A percentile compares a stretch with the other conserved stretches of the same genome.
Evolutionary conservation across 2,797 vertebrate genomes (phyloP).

Genomic region (Pangasius sanitwongsei): DNA sequence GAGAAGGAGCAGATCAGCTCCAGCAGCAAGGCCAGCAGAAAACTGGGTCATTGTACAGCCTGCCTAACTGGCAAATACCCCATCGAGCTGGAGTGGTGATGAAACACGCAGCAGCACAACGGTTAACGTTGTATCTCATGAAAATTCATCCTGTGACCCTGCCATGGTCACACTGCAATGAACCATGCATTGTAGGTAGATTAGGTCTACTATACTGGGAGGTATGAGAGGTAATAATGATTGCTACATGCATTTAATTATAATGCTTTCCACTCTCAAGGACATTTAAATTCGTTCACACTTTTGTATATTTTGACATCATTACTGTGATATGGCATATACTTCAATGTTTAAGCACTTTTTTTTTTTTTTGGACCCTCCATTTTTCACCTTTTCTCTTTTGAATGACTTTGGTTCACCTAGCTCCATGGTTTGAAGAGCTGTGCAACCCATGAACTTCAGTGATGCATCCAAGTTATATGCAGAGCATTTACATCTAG

Average conservation of each 20-base stretch:
- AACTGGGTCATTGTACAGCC: conserved; percentile 88
- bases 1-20: conserved; percentile 72
- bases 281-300: not conserved
- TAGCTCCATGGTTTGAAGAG: too few species aligned
- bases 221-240: not conserved
- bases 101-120: too few species aligned
- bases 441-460: not conserved
- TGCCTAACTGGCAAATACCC: conserved; percentile 97
- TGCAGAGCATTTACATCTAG: not conserved
- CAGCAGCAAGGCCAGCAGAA: conserved; percentile 62
- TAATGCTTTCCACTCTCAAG: not conserved
- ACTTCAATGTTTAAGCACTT: conserved; percentile 2
- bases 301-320: not conserved
- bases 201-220: not conserved
- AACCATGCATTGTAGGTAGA: too few species aligned
- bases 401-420: not conserved
- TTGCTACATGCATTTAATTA: not conserved
- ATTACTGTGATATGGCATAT: not conserved
- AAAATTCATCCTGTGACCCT: not conserved
- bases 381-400: not conserved
- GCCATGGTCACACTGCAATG: not conserved
- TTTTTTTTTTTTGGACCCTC: not conserved
- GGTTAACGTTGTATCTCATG: not conserved
- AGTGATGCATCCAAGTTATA: not conserved
- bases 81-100: conserved; percentile 92